Evolutionary conservation across 2,113 vertebrate genomes (phyloP), one percentile per base, ranked within the genome.

Genomic region (Equus quagga): DNA sequence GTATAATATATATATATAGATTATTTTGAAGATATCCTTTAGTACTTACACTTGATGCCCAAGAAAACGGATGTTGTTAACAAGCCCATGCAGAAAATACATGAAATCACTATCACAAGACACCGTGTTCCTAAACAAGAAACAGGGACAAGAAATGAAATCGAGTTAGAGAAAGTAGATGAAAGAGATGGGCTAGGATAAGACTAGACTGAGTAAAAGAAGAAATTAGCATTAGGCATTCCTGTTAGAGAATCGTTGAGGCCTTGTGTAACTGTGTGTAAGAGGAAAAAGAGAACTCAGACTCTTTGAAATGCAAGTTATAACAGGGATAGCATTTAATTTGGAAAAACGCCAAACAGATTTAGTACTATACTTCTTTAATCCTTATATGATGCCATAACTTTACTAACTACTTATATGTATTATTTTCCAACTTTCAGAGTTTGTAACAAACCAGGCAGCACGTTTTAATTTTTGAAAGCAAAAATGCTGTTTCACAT

Each of bases 11-110:
- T 31, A 9, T 24, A 54, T n/a, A 33, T 17, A 46, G 24, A 31
- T 76, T 76, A 70, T 56, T 85, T 95, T 79, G 64, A 95, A 89
- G 51, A 67, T 69, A 58, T 4, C 0, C 11, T 80, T 94, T 80
- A 79, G 8, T 98, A 98, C 98, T 98, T 98, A 98, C 98, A 95
- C 28, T 96, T 98, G 84, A 98, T 33, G 72, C 95, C 95, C 69
- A 98, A 81, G 95, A 96, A 97, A 95, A 98, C 46, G 26, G 97
- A 96, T 12, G 95, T 46, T 51, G 92, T 7, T 81, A 97, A 36
- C 56, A 81, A 97, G 10, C 92, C 88, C 31, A 94, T 0, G 44
- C 82, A 97, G 79, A 97, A 60, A 83, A 96, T 33, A 60, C 96
- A 96, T 46, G 31, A 89, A 86, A 91, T 36, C 87, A 64, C 51